Evolutionary conservation across 1,140 invertebrate genomes (phyloP), one percentile per base, ranked within the genome.

Genomic region (Solen grandis): DNA sequence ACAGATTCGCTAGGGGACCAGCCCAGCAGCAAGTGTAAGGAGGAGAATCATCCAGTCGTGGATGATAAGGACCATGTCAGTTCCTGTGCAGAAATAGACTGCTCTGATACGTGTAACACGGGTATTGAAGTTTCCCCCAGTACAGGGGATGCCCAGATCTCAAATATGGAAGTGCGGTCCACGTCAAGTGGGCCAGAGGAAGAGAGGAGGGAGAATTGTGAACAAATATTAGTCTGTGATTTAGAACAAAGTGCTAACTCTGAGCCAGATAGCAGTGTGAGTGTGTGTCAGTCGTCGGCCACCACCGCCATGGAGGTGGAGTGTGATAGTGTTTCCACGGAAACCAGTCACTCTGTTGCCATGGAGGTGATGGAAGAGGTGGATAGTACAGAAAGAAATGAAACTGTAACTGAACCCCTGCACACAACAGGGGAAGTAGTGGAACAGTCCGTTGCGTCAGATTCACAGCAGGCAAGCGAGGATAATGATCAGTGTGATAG

Each of bases 181-280:
- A 19, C 8, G 14, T 59, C 63, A 16, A 31, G 41, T 8, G 75
- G 55, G 5, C 27, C 31, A 14, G 63, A 65, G 27, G 65, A 50
- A 1, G 8, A 29, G n/a, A 14, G 52, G 22, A 46, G 16, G 35
- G 16, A 25, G n/a, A 25, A 50, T 54, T 63, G 59, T 75, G 75
- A 69, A 68, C 75, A 78, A 78, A 78, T 57, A 16, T 27, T 41
- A 59, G 65, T 59, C 75, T 78, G 75, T 78, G 75, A 78, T 78
- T 54, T 57, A 59, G 52, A 50, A 50, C 65, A 69, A 78, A 68
- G 75, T 78, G 75, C 75, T 57, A 80, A 70, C 62, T 80, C 59
- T 25, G 77, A 80, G 60, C 77, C 77, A 65, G 77, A 80, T 19
- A 80, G 77, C 65, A 80, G 77, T 80, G 77, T 65, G 27, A 52